These are phyloP conservation scores for Pseudomugil gertrudae DNA, from an alignment of 2,797 vertebrate genomes.

Conservation along the genomic window DNA sequence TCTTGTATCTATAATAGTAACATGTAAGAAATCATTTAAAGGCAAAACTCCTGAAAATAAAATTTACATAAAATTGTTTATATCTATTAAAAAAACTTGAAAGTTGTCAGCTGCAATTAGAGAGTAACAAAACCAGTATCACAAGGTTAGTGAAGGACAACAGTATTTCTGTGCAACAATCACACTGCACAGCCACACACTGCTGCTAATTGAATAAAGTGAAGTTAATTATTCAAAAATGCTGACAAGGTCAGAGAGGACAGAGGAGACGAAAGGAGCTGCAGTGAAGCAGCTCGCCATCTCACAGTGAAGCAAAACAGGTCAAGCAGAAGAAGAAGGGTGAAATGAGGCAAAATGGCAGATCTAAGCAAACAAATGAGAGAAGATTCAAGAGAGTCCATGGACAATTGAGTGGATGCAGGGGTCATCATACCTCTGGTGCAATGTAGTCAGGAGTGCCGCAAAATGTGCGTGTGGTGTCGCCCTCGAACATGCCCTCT, in stretches of 20 bases:
- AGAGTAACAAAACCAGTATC: constrained; percentile 6
- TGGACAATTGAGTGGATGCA: constrained; percentile 4
- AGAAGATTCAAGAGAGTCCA: constrained; percentile 14
- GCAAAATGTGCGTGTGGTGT: constrained; percentile 91
- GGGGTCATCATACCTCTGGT: constrained; percentile 84
- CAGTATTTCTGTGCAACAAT: constrained; percentile 23
- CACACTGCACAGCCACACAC: constrained; percentile 23
- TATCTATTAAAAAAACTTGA: not conserved
- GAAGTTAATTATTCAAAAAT: constrained; percentile 72
- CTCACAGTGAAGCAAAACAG: constrained; percentile 32
- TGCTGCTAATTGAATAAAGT: constrained; percentile 66
- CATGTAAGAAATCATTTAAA: not conserved
- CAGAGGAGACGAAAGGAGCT: constrained; percentile 41
- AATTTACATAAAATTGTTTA: not conserved
- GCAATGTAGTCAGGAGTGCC: constrained; percentile 95
- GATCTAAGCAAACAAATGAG: constrained; percentile 19
- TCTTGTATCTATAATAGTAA: not conserved
- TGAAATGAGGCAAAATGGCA: constrained; percentile 19
- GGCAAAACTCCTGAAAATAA: not conserved
- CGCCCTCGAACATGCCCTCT: constrained; percentile 88
- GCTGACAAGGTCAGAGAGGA: constrained; percentile 72
- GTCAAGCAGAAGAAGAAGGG: constrained; percentile 49
- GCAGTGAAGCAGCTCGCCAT: constrained; percentile 24
- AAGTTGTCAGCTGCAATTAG: not conserved
- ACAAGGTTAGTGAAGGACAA: constrained; percentile 52